Evolutionary conservation across 2,113 vertebrate species (phyloP).

Genomic region (Rhinopomastus cyanomelas): DNA sequence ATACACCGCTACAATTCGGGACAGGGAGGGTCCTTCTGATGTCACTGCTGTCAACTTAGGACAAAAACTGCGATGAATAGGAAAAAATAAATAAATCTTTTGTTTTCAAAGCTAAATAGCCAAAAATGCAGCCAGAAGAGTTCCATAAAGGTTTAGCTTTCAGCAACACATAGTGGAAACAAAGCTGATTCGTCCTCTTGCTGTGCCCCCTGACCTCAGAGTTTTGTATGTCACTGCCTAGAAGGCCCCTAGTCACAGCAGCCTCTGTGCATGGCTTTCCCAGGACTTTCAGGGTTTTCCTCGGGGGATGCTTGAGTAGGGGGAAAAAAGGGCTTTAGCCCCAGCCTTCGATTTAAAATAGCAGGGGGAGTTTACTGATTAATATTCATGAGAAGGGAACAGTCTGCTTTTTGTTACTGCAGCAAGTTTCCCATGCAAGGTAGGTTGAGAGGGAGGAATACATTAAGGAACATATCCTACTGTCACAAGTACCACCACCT

Average conservation of each 20-base stretch:
- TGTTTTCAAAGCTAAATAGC: constrained; percentile 78
- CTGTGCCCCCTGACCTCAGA: constrained; percentile 79
- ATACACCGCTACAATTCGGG: constrained; percentile 24
- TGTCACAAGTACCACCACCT: constrained; percentile 57
- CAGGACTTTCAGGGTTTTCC: constrained; percentile 71
- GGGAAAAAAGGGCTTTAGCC: constrained; percentile 63
- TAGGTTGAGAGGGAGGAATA: constrained; percentile 81
- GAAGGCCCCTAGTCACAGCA: constrained; percentile 68
- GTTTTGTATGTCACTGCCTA: constrained; percentile 73
- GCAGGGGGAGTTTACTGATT: constrained; percentile 78
- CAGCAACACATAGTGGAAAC: constrained; percentile 74
- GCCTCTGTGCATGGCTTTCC: constrained; percentile 69
- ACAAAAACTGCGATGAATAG: constrained; percentile 69
- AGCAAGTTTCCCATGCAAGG: constrained; percentile 76
- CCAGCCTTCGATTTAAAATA: constrained; percentile 73
- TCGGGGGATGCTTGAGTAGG: constrained; percentile 49
- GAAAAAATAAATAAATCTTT: constrained; percentile 75
- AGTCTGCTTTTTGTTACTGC: constrained; percentile 75
- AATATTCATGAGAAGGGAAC: constrained; percentile 84
- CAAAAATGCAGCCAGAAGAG: constrained; percentile 75
- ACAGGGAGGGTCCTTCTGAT: constrained; percentile 50
- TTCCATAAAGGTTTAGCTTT: constrained; percentile 79
- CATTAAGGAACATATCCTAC: constrained; percentile 66
- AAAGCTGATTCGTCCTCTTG: constrained; percentile 76
- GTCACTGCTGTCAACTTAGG: constrained; percentile 64